phyloP scores from a whole-genome alignment of 1,140 invertebrate genomes.

The Pogonus chalceus region DNA sequence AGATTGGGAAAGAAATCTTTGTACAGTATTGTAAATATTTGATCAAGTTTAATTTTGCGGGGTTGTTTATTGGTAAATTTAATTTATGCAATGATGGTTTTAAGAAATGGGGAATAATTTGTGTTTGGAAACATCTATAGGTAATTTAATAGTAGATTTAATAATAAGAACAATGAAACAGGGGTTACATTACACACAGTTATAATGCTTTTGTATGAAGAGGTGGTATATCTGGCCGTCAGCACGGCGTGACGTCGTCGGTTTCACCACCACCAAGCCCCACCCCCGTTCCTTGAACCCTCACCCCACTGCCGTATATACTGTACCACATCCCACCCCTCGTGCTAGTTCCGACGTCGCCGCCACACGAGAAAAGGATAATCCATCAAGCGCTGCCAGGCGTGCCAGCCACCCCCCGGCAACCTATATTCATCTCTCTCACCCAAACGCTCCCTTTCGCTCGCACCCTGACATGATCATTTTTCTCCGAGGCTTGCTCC shows the following conservation, averaged over 20 bases:
- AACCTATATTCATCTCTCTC: background rate
- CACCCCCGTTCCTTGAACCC: conserved; percentile 6
- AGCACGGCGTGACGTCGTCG: conserved; percentile 5
- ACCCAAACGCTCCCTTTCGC: conserved; percentile 15
- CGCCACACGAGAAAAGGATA: conserved; percentile 20
- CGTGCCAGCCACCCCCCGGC: conserved; percentile 28
- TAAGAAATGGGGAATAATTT: too few relatives aligned
- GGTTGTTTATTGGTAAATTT: too few relatives aligned
- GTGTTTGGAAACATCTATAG: too few relatives aligned
- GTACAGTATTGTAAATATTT: too few relatives aligned
- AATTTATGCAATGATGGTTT: too few relatives aligned
- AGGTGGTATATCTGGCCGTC: conserved; percentile 27
- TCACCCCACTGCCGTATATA: background rate
- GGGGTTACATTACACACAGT: too few relatives aligned
- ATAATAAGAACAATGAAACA: too few relatives aligned
- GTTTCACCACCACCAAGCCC: conserved; percentile 5
- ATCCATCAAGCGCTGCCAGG: conserved; percentile 30
- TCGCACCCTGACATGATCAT: conserved; percentile 33
- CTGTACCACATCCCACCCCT: background rate
- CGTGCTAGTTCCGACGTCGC: conserved; percentile 7
- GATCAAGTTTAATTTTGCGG: too few relatives aligned
- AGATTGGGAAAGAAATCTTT: too few relatives aligned
- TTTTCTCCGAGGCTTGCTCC: conserved; percentile 37
- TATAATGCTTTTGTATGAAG: conserved; percentile 32
- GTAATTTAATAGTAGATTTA: too few relatives aligned